phyloP scores from a whole-genome alignment of 2,113 vertebrate genomes.

The Aythya baeri region DNA sequence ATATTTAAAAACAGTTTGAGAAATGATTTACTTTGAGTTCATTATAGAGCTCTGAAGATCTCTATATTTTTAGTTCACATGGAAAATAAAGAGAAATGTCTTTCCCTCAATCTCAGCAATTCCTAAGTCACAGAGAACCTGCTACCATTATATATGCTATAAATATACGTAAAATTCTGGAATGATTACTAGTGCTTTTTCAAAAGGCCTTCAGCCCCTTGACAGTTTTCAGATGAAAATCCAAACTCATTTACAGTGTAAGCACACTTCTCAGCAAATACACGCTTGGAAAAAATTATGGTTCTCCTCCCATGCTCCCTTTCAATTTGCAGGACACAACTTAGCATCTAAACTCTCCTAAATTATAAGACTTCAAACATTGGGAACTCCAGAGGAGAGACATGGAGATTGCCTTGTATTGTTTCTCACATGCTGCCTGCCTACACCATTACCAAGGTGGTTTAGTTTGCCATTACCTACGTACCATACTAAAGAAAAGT shows the following conservation, averaged over 20 bases:
- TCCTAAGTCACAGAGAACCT: not conserved
- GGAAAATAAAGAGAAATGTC: not conserved
- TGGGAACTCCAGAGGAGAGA: not conserved
- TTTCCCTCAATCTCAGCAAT: not conserved
- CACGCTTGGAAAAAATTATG: not conserved
- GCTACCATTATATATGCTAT: not conserved
- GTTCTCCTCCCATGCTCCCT: not conserved
- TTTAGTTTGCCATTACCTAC: not conserved
- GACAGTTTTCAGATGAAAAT: not conserved
- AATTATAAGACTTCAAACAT: not conserved
- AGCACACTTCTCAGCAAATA: not conserved
- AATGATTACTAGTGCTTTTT: not conserved
- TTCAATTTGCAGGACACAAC: not conserved
- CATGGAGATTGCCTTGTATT: not conserved
- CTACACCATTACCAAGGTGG: not conserved
- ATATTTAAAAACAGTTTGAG: not conserved
- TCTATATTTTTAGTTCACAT: not conserved
- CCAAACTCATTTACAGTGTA: not conserved
- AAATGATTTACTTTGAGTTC: not conserved
- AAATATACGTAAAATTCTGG: not conserved
- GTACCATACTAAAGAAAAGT: accelerated
- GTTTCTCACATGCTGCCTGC: not conserved
- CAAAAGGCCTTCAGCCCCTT: not conserved
- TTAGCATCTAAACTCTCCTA: not conserved
- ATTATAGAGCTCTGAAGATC: not conserved